A percentile compares a stretch with the other conserved stretches of the same genome.
phyloP scores from a whole-genome alignment of 2,888 invertebrate genomes.

The Acronicta alni region DNA sequence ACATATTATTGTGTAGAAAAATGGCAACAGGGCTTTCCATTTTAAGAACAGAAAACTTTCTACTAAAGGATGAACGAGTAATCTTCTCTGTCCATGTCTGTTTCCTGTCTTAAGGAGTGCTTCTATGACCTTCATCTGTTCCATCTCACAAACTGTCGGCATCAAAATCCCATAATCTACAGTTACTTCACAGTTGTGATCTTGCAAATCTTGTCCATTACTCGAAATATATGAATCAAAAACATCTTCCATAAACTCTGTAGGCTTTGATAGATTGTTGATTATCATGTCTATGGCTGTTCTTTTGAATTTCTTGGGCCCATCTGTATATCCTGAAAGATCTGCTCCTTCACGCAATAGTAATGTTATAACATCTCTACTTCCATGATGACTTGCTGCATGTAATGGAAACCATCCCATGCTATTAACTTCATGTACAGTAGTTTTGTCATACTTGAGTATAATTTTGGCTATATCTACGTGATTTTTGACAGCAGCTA shows the following conservation, averaged over 20 bases:
- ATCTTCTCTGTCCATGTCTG: constrained; percentile 79
- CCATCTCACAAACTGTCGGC: constrained; percentile 80
- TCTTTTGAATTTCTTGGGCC: constrained; percentile 76
- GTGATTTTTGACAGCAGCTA: constrained; percentile 82
- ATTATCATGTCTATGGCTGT: constrained; percentile 88
- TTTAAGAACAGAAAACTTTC: constrained; percentile 89
- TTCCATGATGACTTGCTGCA: constrained; percentile 88
- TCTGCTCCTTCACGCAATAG: constrained; percentile 84
- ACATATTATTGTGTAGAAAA: constrained; percentile 86
- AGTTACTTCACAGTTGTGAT: constrained; percentile 79
- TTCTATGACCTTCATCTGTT: constrained; percentile 89
- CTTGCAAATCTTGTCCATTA: constrained; percentile 76
- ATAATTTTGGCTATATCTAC: constrained; percentile 76
- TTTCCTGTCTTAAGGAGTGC: constrained; percentile 87
- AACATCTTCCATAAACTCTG: constrained; percentile 85
- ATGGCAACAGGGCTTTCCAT: constrained; percentile 87
- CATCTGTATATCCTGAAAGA: constrained; percentile 78
- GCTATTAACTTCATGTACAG: constrained; percentile 81
- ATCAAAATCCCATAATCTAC: constrained; percentile 86
- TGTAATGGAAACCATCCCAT: constrained; percentile 78
- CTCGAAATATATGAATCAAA: constrained; percentile 86
- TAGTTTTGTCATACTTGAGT: constrained; percentile 76
- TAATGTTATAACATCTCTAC: constrained; percentile 87
- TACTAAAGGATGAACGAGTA: constrained; percentile 88
- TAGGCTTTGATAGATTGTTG: constrained; percentile 85